Evolutionary conservation across 2,888 invertebrate genomes (phyloP), one percentile per base, ranked within the genome.

Genomic region (Tineola bisselliella): DNA sequence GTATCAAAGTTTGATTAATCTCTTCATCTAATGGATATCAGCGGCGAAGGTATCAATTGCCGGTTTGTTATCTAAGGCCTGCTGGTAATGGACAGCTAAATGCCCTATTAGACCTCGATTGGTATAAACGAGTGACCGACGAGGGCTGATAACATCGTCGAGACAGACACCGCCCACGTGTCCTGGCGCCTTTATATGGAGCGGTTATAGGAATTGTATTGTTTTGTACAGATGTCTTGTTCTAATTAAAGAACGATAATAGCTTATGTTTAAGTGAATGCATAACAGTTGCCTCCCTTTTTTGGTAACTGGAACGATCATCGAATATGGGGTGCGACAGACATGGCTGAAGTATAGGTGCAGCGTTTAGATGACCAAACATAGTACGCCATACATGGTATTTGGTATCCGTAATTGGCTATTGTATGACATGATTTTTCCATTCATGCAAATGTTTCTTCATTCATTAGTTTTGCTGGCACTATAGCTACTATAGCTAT

Each of bases 51-150:
- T 63, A 62, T 63, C 61, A 59, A 58, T 58, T 33, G 52, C 33
- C 58, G 17, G 58, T 4, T 33, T 38, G 33, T 38, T 38, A 31
- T 31, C 33, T 33, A 10, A 25, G 38, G 17, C 19, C 59, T 15
- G 44, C 18, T 43, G 59, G 44, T 78, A 81, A 81, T 79, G 81
- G 82, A 78, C 81, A 81, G 74, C 69, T 77, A 80, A 79, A 81
- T 74, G 72, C 69, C 72, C 70, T 75, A 77, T 79, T 79, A 79
- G 69, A 70, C 66, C 67, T 65, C 67, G 65, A 18, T 54, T 60
- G 67, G 68, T 68, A 70, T 75, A 73, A 78, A 78, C 74, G 74
- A 75, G 72, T 70, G 72, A 69, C 66, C 67, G 67, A 64, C 67
- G 69, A 70, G 69, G 62, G 62, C 48, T 67, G 71, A 69, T 69